Evolutionary conservation across 2,797 vertebrate species (phyloP), one percentile per base, ranked within the genome.

Genomic region (Diglossa cyanea): DNA sequence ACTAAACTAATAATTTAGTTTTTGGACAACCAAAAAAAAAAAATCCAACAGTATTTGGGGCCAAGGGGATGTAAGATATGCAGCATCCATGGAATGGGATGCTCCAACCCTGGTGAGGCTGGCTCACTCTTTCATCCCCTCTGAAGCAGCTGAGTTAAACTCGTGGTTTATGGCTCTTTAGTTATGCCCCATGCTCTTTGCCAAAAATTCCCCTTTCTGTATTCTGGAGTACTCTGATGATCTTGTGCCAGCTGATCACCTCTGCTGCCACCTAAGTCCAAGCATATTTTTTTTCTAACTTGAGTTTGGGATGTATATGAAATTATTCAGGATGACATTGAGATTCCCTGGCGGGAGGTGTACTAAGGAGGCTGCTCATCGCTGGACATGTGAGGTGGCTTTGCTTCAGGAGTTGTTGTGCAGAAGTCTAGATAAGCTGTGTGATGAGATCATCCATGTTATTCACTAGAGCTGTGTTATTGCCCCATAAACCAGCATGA

Each of bases 401-500:
- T 67, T 81, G 39, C 44, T 63, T 30, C 23, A 23, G 33, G 54
- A 58, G 73, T 77, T 92, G 30, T 51, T 88, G 9, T 66, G 55
- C 20, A 86, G 70, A 72, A 70, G 24, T 88, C 50, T 66, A 39
- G 73, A 65, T 67, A 85, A 95, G 53, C 6, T 31, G 1, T 18
- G 53, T 44, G 68, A 51, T 95, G 62, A 75, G 33, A 42, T 89
- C 79, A 79, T 81, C 23, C 31, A 3, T 72, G 53, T 87, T 89
- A 81, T 44, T 96, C 88, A 37, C 53, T 67, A 18, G 86, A 86
- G 42, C 63, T 91, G 81, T 78, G 57, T 96, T 95, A 86, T 31
- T 92, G 78, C 81, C 90, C 87, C 39, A 63, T 96, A 90, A 96
- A 97, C 61, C 91, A 96, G 87, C 70, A 45, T 28, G 88, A 71